Conservation (phyloP, 2,113 vertebrate genomes). For the Canis aureus region DNA sequence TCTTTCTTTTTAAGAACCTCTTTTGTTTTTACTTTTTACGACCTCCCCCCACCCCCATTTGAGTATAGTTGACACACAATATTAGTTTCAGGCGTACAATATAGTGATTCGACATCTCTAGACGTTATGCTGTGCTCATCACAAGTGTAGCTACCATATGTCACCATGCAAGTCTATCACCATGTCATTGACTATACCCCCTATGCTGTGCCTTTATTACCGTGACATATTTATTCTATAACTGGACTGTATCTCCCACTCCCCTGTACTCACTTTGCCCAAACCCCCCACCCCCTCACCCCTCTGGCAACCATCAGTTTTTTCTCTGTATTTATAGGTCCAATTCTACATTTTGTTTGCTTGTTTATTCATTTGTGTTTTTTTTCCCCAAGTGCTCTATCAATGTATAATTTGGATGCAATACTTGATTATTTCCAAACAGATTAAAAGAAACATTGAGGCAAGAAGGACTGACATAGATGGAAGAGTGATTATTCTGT, state of each 20-base stretch:
- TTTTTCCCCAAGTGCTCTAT: neutral
- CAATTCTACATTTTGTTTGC: neutral
- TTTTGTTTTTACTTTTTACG: neutral
- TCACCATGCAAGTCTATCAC: neutral
- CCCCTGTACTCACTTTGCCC: neutral
- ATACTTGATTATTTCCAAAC: slow-evolving; percentile 16
- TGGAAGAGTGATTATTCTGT: neutral
- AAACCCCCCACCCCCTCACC: neutral
- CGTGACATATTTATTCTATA: neutral
- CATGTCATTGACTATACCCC: neutral
- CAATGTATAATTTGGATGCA: neutral
- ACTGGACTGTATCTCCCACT: neutral
- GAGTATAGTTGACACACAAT: neutral
- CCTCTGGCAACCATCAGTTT: neutral
- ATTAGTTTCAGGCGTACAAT: neutral
- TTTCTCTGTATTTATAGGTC: neutral
- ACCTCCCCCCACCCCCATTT: neutral
- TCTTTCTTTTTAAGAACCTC: neutral
- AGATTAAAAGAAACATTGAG: neutral
- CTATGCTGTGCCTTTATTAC: neutral
- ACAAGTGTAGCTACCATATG: too few relatives aligned
- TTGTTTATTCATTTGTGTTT: neutral
- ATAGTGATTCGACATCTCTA: neutral
- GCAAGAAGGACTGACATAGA: neutral
- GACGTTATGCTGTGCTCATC: too few relatives aligned